Conservation (phyloP, 2,888 invertebrate species). For the Drosophila limbata region DNA sequence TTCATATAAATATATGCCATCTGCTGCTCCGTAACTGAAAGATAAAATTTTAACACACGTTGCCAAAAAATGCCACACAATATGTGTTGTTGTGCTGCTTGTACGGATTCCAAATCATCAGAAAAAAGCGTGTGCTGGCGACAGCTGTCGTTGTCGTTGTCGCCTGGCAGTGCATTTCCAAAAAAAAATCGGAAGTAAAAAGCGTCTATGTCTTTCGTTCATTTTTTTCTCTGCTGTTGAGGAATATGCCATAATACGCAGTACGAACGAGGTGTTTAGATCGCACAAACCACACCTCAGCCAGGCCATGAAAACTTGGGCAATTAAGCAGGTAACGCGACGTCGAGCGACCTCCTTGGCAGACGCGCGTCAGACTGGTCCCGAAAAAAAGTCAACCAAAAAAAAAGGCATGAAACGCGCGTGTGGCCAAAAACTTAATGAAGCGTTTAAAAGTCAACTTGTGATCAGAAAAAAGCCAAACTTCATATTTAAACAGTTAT, state of each 20-base stretch:
- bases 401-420: slow-evolving; percentile 55
- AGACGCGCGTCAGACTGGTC: slow-evolving; percentile 73
- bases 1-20: slow-evolving; percentile 38
- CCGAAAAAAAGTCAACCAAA: slow-evolving; percentile 27
- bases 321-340: slow-evolving; percentile 67
- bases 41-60: slow-evolving; percentile 37
- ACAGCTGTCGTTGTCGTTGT: slow-evolving; percentile 70
- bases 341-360: slow-evolving; percentile 47
- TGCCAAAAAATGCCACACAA: slow-evolving; percentile 63
- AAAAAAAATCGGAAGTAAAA: slow-evolving; percentile 76
- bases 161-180: slow-evolving; percentile 57
- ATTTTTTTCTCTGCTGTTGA: slow-evolving; percentile 18
- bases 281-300: slow-evolving; percentile 35
- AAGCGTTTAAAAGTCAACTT: slow-evolving; percentile 81
- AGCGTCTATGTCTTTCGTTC: slow-evolving; percentile 36
- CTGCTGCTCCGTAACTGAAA: slow-evolving; percentile 38
- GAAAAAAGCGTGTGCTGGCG: slow-evolving; percentile 68
- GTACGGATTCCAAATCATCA: slow-evolving; percentile 74
- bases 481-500: slow-evolving; percentile 57
- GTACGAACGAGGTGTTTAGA: slow-evolving; percentile 70
- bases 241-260: slow-evolving; percentile 20
- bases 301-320: slow-evolving; percentile 32
- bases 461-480: slow-evolving; percentile 44
- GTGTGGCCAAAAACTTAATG: slow-evolving; percentile 83
- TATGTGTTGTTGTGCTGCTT: slow-evolving; percentile 53